These are phyloP conservation scores for Heliocidaris tuberculata DNA, from an alignment of 35 echinoderm and acorn worm genomes.

Conservation along the genomic window DNA sequence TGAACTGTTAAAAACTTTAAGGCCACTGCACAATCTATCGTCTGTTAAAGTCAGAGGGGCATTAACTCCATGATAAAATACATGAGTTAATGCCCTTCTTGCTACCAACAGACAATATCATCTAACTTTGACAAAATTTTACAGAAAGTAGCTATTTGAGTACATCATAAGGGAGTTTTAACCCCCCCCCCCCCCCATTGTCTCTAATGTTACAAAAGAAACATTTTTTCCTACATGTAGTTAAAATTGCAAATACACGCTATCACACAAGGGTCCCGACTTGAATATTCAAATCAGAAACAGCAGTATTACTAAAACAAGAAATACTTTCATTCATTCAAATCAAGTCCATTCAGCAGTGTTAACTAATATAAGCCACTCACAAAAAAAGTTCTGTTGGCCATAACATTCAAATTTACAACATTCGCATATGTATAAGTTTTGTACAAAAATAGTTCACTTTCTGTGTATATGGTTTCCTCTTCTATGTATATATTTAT, in stretches of 20 bases:
- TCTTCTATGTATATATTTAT: background rate
- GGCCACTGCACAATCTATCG: no score
- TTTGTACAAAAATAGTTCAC: slow-evolving; percentile 11
- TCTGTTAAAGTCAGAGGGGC: no score
- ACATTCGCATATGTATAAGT: background rate
- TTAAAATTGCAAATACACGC: no score
- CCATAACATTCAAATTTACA: background rate
- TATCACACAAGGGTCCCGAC: background rate
- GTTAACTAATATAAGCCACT: background rate
- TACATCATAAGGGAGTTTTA: background rate
- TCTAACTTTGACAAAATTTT: no score
- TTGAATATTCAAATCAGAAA: background rate
- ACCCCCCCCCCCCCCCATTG: background rate
- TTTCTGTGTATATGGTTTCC: background rate
- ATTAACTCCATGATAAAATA: no score
- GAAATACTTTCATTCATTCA: background rate
- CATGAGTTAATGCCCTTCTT: no score
- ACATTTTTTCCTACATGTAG: background rate
- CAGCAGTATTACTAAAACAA: background rate
- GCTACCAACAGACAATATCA: no score
- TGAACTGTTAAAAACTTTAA: no score
- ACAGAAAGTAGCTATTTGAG: no score
- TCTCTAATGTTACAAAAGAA: background rate
- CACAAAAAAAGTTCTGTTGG: background rate
- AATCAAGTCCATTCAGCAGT: background rate